Base-by-base conservation (phyloP, 1,140 invertebrate species). In the Diploscapter pachys region DNA sequence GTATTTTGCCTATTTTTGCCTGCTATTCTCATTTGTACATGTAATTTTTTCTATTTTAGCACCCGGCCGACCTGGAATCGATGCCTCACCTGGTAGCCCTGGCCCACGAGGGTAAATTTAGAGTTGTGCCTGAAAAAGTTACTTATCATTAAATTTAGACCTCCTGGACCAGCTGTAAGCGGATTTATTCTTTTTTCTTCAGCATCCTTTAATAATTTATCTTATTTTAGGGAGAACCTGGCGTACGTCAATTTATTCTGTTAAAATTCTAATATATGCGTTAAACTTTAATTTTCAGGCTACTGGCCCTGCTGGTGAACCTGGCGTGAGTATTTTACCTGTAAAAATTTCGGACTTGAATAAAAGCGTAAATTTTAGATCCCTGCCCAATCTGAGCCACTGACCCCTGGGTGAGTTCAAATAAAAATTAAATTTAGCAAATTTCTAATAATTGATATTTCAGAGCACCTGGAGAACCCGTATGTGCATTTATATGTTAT, bases 391-490 rank as follows among this genome's bases (percentile, higher is more conserved):
- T 73, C 63, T 64, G 82, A 84, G 71, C 82, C 82, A 63, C 80
- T 81, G 48, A 80, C 79, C 61, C 83, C 83, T 62, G 82, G 82
- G 31, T 31, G 31, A 31, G 31, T 31, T 31, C 31, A 31, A 31
- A 31, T 31, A 31, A 31, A 31, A 31, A 31, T 31, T 31, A 31
- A 31, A 31, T 31, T 31, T 0, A 31, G 0, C 1, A 31, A 31
- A 31, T 31, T 1, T 31, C 31, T 31, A 31, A 31, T 31, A 31
- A 31, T 31, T 31, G 31, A 31, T 31, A 31, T 31, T 31, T 31
- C 31, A 31, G 31, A 83, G 82, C 84, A 72, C 83, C 82, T 31
- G 82, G 82, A 81, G 83, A 83, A 63, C 53, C 73, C 13, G 82
- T 81, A 79, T 83, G 85, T 71, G 78, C 77, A 48, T 69, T 69